Evolutionary conservation across 2,797 vertebrate species (phyloP).

Genomic region (Cottoperca gobio): DNA sequence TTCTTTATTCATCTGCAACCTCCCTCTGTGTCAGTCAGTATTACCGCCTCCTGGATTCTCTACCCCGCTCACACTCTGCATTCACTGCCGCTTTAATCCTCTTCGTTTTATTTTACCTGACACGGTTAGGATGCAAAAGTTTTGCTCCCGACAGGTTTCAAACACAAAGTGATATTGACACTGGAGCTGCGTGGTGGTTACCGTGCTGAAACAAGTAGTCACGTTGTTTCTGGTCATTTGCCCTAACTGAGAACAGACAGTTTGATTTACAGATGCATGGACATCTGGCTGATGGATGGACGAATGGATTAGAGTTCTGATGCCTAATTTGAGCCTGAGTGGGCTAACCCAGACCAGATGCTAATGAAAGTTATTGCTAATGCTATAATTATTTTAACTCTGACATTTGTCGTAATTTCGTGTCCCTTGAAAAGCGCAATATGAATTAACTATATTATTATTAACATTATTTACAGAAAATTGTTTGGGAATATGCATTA

Average conservation of each 20-base stretch:
- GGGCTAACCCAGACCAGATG: neutral
- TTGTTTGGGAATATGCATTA: neutral
- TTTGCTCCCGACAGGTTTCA: conserved; percentile 13
- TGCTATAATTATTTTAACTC: conserved; percentile 4
- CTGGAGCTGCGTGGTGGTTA: neutral
- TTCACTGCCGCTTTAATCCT: conserved; percentile 57
- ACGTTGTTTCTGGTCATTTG: neutral
- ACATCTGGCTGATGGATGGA: conserved; percentile 3
- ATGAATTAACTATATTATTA: too few species aligned
- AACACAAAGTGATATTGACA: conserved; percentile 10
- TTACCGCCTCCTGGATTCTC: conserved; percentile 53
- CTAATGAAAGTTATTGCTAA: too few species aligned
- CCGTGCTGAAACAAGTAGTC: neutral
- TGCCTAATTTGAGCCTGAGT: neutral
- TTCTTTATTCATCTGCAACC: conserved; percentile 59
- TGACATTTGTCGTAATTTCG: conserved; percentile 8
- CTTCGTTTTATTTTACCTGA: conserved; percentile 25
- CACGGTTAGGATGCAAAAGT: conserved; percentile 1
- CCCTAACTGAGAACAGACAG: neutral
- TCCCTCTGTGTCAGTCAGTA: conserved; percentile 69
- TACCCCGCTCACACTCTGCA: conserved; percentile 10
- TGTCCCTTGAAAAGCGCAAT: too few species aligned
- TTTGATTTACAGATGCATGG: neutral
- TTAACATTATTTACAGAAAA: conserved; percentile 7
- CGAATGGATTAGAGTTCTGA: conserved; percentile 9